Percentiles rank a stretch among this genome's conserved stretches.
These are phyloP conservation scores for Sorex araneus DNA, from an alignment of 2,113 vertebrate genomes.

Conservation along the genomic window DNA sequence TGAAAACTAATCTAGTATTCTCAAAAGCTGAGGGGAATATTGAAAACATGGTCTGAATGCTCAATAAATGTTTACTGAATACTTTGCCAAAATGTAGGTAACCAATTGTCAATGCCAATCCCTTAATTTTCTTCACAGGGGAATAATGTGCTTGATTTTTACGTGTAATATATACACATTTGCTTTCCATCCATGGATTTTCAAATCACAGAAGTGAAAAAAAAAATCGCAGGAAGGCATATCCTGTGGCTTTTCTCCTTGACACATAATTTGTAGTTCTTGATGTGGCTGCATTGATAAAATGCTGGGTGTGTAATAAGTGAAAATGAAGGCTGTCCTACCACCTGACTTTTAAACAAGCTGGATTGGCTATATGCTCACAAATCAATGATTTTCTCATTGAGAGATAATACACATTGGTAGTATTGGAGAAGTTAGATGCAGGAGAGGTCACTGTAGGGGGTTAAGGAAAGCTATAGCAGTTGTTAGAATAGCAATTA, in stretches of 20 bases:
- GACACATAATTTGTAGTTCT: constrained; percentile 67
- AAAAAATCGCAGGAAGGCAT: background rate
- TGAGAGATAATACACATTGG: constrained; percentile 67
- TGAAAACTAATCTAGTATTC: background rate
- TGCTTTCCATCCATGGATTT: constrained; percentile 59
- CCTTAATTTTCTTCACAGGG: background rate
- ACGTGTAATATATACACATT: background rate
- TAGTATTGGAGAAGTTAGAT: constrained; percentile 56
- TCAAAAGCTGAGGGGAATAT: background rate
- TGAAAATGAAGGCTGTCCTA: constrained; percentile 59
- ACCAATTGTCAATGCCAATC: background rate
- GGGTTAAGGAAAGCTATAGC: constrained; percentile 9
- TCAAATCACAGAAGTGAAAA: background rate
- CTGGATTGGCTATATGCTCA: constrained; percentile 56
- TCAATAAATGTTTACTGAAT: background rate
- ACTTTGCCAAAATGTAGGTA: constrained; percentile 8
- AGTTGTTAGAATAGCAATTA: constrained; percentile 63
- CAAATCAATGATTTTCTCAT: constrained; percentile 73
- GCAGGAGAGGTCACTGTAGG: constrained; percentile 50
- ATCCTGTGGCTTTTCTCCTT: constrained; percentile 13
- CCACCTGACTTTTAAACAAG: constrained; percentile 6
- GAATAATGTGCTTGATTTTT: constrained; percentile 25
- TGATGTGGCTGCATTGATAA: constrained; percentile 38
- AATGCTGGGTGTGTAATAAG: constrained; percentile 50
- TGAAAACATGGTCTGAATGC: background rate